A percentile compares a stretch with the other conserved stretches of the same genome.
phyloP scores from a whole-genome alignment of 2,797 vertebrate species.

The Mormyrus hasselquistii region DNA sequence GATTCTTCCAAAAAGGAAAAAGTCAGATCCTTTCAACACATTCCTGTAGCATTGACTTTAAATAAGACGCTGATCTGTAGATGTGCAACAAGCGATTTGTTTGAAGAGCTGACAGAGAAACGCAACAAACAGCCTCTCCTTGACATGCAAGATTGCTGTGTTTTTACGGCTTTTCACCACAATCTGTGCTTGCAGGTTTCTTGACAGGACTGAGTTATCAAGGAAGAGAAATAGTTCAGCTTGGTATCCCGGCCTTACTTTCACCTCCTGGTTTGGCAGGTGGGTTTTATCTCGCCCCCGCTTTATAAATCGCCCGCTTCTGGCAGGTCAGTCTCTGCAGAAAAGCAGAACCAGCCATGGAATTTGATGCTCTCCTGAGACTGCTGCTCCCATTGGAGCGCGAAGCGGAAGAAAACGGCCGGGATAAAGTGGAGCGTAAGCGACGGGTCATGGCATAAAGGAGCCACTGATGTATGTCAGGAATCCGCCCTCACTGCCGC shows the following conservation, averaged over 20 bases:
- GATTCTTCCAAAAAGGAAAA: neutral
- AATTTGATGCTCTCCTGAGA: neutral
- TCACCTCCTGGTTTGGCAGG: neutral
- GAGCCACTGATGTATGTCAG: neutral
- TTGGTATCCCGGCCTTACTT: neutral
- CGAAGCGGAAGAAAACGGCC: neutral
- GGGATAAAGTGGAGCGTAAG: neutral
- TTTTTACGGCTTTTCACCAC: neutral
- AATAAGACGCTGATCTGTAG: neutral
- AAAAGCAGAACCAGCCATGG: neutral
- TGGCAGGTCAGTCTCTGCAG: neutral
- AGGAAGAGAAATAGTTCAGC: neutral
- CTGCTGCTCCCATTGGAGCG: neutral
- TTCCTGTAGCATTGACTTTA: neutral
- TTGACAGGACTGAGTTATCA: neutral
- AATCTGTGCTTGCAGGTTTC: neutral
- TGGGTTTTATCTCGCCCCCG: neutral
- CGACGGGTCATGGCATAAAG: neutral
- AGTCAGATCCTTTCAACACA: neutral
- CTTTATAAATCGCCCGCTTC: neutral
- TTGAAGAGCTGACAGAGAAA: neutral
- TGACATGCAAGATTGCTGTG: constrained; percentile 1
- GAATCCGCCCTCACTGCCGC: neutral
- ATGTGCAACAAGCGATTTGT: neutral
- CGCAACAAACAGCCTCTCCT: neutral